Evolutionary conservation across 2,113 vertebrate species (phyloP), one percentile per base, ranked within the genome.

Genomic region (Ailuropoda melanoleuca): DNA sequence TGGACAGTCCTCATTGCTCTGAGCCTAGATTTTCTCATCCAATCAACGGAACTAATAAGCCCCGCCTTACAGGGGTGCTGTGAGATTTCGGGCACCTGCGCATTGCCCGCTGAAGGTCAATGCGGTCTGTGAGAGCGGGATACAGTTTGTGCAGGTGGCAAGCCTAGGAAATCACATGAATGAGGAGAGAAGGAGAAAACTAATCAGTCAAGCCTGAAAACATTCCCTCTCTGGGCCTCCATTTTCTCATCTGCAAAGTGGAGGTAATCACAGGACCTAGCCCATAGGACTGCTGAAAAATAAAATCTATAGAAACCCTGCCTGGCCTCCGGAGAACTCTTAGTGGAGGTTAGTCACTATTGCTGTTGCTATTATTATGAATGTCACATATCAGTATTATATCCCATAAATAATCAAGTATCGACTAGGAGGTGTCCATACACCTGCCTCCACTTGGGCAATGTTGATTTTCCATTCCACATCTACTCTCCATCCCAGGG

Each of bases 381-480:
- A 58, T 53, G 21, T 62, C 43, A 81, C 19, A 14, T 13, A 78
- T 78, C 53, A 81, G 77, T 19, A 53, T 62, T 85, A 58, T 60
- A 74, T 31, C 60, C 92, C 70, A 64, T 90, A 87, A 92, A 85
- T n/a, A 96, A 88, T 37, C n/a, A 81, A 64, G 37, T 64, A 55
- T 24, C 37, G 88, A 39, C 39, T 10, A 17, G 37, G 62, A 60
- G 29, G 26, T 74, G 10, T 60, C 53, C 39, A 87, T 19, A 82
- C 55, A 34, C 17, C 55, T 46, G 66, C 50, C 26, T 55, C 39
- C 29, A 31, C 78, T 82, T 26, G 60, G 74, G 62, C 74, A 84
- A 21, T 2, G 8, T 11, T 5, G 8, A 55, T 62, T 39, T 72
- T 75, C 91, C 50, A 86, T 58, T 60, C 60, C 37, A 43, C 26